Percentiles rank a stretch among this genome's conserved stretches.
Evolutionary conservation across 2,113 vertebrate species (phyloP).

Genomic region (Rostratula benghalensis): DNA sequence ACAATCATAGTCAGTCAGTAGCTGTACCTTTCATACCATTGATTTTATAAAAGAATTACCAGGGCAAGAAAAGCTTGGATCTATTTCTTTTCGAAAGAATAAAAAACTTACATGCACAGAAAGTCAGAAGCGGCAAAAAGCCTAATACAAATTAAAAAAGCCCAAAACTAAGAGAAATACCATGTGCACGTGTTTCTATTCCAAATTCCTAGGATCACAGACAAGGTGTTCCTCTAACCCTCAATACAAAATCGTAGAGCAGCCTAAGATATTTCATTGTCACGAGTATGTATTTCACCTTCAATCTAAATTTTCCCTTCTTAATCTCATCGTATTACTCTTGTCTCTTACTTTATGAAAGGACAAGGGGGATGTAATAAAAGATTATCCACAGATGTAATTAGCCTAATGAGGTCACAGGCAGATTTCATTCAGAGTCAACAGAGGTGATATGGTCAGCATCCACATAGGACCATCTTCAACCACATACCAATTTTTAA

Average conservation of each 20-base stretch:
- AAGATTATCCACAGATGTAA: neutral
- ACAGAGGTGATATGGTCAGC: neutral
- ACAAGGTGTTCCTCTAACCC: neutral
- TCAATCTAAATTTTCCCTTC: neutral
- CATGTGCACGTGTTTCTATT: neutral
- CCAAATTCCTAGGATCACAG: neutral
- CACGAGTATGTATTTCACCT: neutral
- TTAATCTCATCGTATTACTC: neutral
- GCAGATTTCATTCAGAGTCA: neutral
- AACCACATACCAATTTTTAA: fast-evolving
- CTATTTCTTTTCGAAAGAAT: neutral
- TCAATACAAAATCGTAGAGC: neutral
- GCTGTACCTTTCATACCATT: neutral
- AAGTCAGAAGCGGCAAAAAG: neutral
- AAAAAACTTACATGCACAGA: neutral
- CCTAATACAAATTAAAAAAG: neutral
- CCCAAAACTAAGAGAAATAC: neutral
- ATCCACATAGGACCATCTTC: neutral
- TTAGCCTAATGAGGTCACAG: neutral
- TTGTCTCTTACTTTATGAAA: neutral
- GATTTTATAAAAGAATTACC: neutral
- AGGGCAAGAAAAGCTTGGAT: neutral
- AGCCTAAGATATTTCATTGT: neutral
- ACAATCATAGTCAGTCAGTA: neutral
- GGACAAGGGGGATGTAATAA: neutral